phyloP scores from a whole-genome alignment of 2,113 vertebrate genomes.

The Poeciliopsis occidentalis region DNA sequence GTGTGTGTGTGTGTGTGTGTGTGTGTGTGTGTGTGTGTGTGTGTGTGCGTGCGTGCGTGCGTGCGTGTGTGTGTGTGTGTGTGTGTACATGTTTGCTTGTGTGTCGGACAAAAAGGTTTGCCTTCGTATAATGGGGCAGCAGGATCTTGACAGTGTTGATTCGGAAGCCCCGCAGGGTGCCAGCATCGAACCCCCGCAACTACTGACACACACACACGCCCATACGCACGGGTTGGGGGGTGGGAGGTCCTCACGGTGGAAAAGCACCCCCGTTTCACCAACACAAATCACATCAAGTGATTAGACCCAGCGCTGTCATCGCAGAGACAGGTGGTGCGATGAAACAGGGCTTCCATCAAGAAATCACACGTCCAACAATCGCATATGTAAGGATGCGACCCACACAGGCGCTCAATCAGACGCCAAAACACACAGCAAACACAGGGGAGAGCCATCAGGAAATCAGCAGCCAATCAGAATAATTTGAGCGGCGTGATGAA shows the following conservation, averaged over 20 bases:
- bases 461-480: slow-evolving; percentile 85
- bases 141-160: slow-evolving; percentile 76
- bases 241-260: slow-evolving; percentile 69
- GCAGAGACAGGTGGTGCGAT: slow-evolving; percentile 70
- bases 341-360: slow-evolving; percentile 63
- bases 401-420: slow-evolving; percentile 62
- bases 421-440: slow-evolving; percentile 36
- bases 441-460: slow-evolving; percentile 71
- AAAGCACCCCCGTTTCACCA: slow-evolving; percentile 71
- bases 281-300: slow-evolving; percentile 85
- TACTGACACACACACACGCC: slow-evolving; percentile 18
- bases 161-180: slow-evolving; percentile 58
- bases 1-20: too few relatives aligned
- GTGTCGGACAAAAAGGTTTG: slow-evolving; percentile 46
- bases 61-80: not conserved
- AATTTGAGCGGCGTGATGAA: slow-evolving; percentile 81
- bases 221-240: slow-evolving; percentile 29
- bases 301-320: slow-evolving; percentile 73
- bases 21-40: too few relatives aligned
- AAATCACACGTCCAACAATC: slow-evolving; percentile 59
- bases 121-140: slow-evolving; percentile 69
- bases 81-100: not conserved
- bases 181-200: slow-evolving; percentile 50
- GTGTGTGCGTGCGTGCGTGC: too few relatives aligned
- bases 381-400: slow-evolving; percentile 72